Evolutionary conservation across 1,140 invertebrate species (phyloP).

Genomic region (Steinernema feltiae): DNA sequence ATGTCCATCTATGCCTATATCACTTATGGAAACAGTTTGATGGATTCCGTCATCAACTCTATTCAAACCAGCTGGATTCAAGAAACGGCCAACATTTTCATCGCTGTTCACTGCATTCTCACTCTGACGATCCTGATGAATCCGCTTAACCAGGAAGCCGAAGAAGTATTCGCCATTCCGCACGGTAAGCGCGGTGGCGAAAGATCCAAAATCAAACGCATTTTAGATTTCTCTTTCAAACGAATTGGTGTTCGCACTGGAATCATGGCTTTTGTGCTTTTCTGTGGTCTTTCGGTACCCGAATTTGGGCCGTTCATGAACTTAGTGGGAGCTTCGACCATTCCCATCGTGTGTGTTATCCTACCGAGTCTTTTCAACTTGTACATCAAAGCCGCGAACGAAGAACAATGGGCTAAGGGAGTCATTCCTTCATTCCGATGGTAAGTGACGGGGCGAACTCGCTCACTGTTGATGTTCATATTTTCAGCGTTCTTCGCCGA

Average conservation of each 20-base stretch:
- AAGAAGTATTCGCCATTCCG: constrained; percentile 31
- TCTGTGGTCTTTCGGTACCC: constrained; percentile 32
- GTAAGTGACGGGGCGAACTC: constrained; percentile 4
- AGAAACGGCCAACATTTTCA: constrained; percentile 32
- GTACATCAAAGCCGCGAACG: constrained; percentile 28
- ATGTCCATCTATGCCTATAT: constrained; percentile 31
- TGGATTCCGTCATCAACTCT: constrained; percentile 36
- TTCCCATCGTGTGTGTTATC: constrained; percentile 35
- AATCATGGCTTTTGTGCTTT: constrained; percentile 29
- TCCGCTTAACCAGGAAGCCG: constrained; percentile 38
- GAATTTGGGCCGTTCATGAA: constrained; percentile 38
- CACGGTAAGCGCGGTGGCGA: constrained; percentile 19
- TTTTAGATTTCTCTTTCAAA: constrained; percentile 28
- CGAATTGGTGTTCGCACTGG: constrained; percentile 24
- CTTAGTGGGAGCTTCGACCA: constrained; percentile 33
- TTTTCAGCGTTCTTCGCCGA: constrained; percentile 25
- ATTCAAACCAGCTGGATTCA: constrained; percentile 34
- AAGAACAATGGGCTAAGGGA: constrained; percentile 35
- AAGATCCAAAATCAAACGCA: not conserved
- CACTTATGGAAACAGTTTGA: constrained; percentile 33
- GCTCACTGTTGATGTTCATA: too few species aligned
- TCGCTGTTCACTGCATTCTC: constrained; percentile 37
- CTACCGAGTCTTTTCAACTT: constrained; percentile 37
- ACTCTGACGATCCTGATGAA: constrained; percentile 38
- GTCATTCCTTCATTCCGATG: constrained; percentile 27